Evolutionary conservation across 2,888 invertebrate genomes (phyloP).

Genomic region (Brachylomia viminalis): DNA sequence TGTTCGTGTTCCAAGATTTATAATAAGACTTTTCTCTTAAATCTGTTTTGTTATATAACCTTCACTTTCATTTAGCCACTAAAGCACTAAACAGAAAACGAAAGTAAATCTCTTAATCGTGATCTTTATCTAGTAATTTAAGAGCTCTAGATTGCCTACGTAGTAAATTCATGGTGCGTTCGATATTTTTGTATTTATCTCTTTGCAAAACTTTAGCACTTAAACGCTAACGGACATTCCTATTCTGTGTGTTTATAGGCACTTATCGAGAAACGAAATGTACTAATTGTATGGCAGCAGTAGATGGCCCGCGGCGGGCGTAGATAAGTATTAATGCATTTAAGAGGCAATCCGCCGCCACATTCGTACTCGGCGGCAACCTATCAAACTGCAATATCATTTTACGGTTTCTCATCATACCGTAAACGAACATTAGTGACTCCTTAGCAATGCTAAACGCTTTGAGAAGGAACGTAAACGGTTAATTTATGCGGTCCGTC

Average conservation of each 20-base stretch:
- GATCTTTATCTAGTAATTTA: constrained; percentile 54
- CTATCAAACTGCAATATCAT: constrained; percentile 83
- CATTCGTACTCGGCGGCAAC: constrained; percentile 72
- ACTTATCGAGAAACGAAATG: constrained; percentile 71
- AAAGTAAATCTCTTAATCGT: constrained; percentile 42
- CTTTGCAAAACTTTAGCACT: constrained; percentile 27
- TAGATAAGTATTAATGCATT: constrained; percentile 80
- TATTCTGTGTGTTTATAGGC: constrained; percentile 51
- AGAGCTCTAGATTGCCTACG: constrained; percentile 12
- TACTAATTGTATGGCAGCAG: constrained; percentile 71
- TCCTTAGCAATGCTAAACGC: constrained; percentile 62
- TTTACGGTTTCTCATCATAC: constrained; percentile 80
- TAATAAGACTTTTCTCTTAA: constrained; percentile 11
- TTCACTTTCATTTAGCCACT: constrained; percentile 32
- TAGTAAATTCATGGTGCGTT: constrained; percentile 13
- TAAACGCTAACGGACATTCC: constrained; percentile 48
- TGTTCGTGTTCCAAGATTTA: constrained; percentile 23
- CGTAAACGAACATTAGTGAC: constrained; percentile 68
- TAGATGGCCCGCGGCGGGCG: constrained; percentile 61
- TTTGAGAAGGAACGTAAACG: constrained; percentile 54
- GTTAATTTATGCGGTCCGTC: constrained; percentile 65
- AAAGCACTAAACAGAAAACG: constrained; percentile 34
- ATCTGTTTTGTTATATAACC: constrained; percentile 29
- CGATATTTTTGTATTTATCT: constrained; percentile 47
- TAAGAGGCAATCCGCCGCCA: constrained; percentile 76